phyloP scores from a whole-genome alignment of 1,140 invertebrate genomes.

The Calosoma granatense region DNA sequence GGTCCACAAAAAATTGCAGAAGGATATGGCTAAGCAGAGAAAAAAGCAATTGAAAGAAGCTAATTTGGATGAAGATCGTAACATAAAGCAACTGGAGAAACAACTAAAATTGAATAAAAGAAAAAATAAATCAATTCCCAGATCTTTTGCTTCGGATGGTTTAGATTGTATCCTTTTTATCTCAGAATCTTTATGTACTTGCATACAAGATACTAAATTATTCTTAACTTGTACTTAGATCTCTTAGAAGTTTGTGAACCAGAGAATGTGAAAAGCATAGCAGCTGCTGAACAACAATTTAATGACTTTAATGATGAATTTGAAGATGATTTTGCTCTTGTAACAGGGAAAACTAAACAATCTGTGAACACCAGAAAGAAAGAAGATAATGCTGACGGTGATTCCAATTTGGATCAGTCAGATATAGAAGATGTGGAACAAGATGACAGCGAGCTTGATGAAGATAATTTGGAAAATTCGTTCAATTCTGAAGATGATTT shows the following conservation, averaged over 20 bases:
- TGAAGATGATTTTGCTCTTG: slow-evolving; percentile 48
- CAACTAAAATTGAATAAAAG: slow-evolving; percentile 71
- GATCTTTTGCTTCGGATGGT: slow-evolving; percentile 71
- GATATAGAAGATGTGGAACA: slow-evolving; percentile 1
- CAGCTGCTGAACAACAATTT: slow-evolving; percentile 51
- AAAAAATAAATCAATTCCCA: slow-evolving; percentile 62
- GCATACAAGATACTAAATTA: slow-evolving; percentile 4
- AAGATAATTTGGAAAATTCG: slow-evolving; percentile 18
- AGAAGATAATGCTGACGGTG: slow-evolving; percentile 17
- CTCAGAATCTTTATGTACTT: slow-evolving; percentile 12
- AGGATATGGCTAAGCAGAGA: slow-evolving; percentile 45
- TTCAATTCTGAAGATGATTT: slow-evolving; percentile 15
- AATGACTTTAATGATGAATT: slow-evolving; percentile 51
- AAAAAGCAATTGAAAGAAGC: slow-evolving; percentile 53
- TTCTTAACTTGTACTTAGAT: slow-evolving; percentile 38
- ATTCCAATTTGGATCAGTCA: slow-evolving; percentile 1
- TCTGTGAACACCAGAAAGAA: slow-evolving; percentile 17
- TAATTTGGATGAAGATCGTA: slow-evolving; percentile 68
- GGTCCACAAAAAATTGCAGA: slow-evolving; percentile 38
- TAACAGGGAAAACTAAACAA: slow-evolving; percentile 35
- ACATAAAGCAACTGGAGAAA: slow-evolving; percentile 74
- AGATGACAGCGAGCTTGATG: neutral
- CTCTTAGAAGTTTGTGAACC: slow-evolving; percentile 70
- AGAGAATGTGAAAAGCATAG: slow-evolving; percentile 52
- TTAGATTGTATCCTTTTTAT: slow-evolving; percentile 73